Percentiles rank a stretch among this genome's conserved stretches.
These are phyloP conservation scores for Melipona bicolor DNA, from an alignment of 2,888 invertebrate genomes.

Conservation along the genomic window DNA sequence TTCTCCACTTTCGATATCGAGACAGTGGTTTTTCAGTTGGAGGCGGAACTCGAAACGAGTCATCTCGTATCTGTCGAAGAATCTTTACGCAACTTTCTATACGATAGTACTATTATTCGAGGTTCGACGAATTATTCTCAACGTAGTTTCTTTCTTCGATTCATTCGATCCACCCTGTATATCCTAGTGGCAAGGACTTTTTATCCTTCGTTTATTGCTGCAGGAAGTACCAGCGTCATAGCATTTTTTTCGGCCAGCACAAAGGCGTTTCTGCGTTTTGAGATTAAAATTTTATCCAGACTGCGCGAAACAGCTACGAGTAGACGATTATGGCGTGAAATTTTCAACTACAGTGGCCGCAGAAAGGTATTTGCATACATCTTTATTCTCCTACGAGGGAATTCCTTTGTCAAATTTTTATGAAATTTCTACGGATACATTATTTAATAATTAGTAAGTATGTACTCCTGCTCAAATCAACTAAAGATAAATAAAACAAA, in stretches of 20 bases:
- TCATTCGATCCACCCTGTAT: background rate
- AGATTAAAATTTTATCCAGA: background rate
- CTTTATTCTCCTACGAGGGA: too few relatives aligned
- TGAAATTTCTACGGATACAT: too few relatives aligned
- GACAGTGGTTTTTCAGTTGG: conserved; percentile 10
- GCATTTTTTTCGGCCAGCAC: background rate
- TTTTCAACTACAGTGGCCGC: background rate
- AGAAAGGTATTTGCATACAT: too few relatives aligned
- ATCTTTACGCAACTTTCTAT: conserved; percentile 13
- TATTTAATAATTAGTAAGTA: too few relatives aligned
- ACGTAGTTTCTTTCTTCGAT: background rate
- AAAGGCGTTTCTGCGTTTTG: background rate
- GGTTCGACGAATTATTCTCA: too few relatives aligned
- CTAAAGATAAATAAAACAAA: too few relatives aligned
- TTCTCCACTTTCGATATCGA: conserved; percentile 23
- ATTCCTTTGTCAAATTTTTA: too few relatives aligned
- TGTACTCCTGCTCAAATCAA: too few relatives aligned
- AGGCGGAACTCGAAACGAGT: conserved; percentile 5
- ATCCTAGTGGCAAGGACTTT: conserved; percentile 1
- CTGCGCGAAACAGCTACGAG: background rate
- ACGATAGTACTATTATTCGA: too few relatives aligned
- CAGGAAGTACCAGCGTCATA: background rate
- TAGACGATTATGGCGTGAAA: background rate
- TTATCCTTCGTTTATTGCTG: background rate
- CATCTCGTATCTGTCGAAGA: background rate